These are phyloP conservation scores for Hippoglossus stenolepis DNA, from an alignment of 2,113 vertebrate species.

Conservation along the genomic window DNA sequence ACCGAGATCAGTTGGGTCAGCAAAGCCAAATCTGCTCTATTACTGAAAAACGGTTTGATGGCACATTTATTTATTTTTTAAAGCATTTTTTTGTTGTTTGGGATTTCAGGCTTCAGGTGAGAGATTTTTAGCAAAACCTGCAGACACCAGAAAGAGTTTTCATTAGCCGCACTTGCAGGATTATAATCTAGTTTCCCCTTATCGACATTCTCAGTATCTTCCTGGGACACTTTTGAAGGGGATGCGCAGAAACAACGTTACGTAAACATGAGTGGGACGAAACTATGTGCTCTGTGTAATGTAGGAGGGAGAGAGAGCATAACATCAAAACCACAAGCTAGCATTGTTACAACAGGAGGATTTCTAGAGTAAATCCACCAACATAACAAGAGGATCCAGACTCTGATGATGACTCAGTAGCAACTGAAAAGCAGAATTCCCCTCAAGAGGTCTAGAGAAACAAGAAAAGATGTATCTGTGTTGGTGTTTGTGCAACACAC, in stretches of 20 bases:
- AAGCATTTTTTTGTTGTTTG: conserved; percentile 8
- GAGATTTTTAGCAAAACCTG: not conserved
- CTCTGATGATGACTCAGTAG: not conserved
- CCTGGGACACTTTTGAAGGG: not conserved
- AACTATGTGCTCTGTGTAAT: not conserved
- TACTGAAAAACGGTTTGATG: conserved; percentile 36
- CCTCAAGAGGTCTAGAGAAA: too few species aligned
- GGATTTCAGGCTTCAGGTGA: not conserved
- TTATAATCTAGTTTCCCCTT: not conserved
- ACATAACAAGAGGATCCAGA: not conserved
- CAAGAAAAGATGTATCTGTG: too few species aligned
- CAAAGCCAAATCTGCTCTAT: conserved; percentile 36
- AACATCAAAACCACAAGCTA: not conserved
- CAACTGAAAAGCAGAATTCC: not conserved
- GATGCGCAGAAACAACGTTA: not conserved
- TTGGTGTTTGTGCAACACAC: too few species aligned
- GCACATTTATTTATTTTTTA: conserved; percentile 10
- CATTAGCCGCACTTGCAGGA: not conserved
- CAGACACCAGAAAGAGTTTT: not conserved
- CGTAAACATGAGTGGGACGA: not conserved
- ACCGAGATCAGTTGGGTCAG: conserved; percentile 37
- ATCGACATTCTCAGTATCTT: too few species aligned
- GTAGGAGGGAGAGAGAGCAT: not conserved
- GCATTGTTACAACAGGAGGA: not conserved
- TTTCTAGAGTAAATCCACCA: not conserved